Base-by-base conservation (phyloP, 2,797 vertebrate species). In the Poecilia wingei region DNA sequence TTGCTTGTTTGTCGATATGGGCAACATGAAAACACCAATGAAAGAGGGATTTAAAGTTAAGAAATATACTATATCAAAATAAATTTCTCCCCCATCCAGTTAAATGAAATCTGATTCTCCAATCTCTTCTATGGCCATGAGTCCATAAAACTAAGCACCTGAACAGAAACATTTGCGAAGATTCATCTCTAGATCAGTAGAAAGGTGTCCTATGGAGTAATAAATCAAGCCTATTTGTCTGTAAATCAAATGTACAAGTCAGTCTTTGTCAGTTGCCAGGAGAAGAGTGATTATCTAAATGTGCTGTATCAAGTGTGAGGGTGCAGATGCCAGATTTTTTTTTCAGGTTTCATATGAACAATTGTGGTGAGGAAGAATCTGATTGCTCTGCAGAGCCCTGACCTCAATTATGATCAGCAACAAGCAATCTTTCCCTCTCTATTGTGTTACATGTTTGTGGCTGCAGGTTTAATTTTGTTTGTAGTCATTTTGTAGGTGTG, bases 361-460 rank as follows among this genome's bases (percentile, higher is more conserved):
- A 10, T 39, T 39, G 61, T 66, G 64, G 61, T 66, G 36, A 39
- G 33, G 16, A 66, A 66, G 61, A 66, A 66, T 8, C 6, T 68
- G 36, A 68, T 36, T 41, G 36, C 7, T 20, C 61, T 22, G 33
- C 61, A 66, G 18, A 66, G 61, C 9, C 36, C 33, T 66, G 18
- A 66, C 8, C 16, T 66, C 20, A 68, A 13, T 22, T 51, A 41
- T 14, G 0, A 41, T 51, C 6, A 43, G 25, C 9, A 47, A 74
- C 25, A 3, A n/a, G 66, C 22, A 74, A 75, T 68, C 6, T 72
- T 41, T 16, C 36, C 64, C 25, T n/a, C 53, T 45, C 33, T 66
- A 49, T 70, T 25, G n/a, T 51, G 33, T 68, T 72, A 8, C 51
- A 53, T 84, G 20, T 45, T 43, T 72, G 55, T 64, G 41, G 43